phyloP scores from a whole-genome alignment of 2,797 vertebrate species.

The Arnoldichthys spilopterus region DNA sequence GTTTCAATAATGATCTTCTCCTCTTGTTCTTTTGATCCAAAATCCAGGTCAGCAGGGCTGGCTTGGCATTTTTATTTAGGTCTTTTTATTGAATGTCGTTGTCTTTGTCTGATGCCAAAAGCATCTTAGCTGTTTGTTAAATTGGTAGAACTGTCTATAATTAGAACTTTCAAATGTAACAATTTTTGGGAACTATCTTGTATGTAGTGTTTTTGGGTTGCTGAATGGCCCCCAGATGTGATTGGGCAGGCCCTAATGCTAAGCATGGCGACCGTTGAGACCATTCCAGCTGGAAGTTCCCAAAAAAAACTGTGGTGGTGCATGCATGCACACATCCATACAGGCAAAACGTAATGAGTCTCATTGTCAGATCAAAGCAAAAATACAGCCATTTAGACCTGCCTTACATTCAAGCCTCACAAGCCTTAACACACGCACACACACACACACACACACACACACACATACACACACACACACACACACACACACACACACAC shows the following conservation, averaged over 20 bases:
- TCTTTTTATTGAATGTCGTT: too few relatives aligned
- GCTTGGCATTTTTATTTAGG: too few relatives aligned
- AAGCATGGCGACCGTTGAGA: conserved; percentile 62
- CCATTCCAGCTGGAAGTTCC: conserved; percentile 53
- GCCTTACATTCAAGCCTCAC: conserved; percentile 75
- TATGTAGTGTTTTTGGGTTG: conserved; percentile 62
- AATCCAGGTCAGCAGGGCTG: too few relatives aligned
- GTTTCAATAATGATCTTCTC: too few relatives aligned
- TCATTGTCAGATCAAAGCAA: conserved; percentile 81
- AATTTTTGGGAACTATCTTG: neutral
- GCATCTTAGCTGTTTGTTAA: too few relatives aligned
- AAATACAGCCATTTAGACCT: conserved; percentile 83
- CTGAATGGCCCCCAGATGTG: conserved; percentile 80
- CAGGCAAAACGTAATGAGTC: conserved; percentile 78
- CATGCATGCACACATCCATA: conserved; percentile 62
- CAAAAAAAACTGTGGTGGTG: conserved; percentile 67
- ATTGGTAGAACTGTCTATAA: too few relatives aligned
- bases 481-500: conserved; percentile 61
- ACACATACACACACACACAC: conserved; percentile 54
- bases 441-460: conserved; percentile 44
- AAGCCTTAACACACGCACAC: conserved; percentile 3
- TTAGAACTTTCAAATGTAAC: too few relatives aligned
- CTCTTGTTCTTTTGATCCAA: too few relatives aligned
- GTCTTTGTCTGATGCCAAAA: too few relatives aligned
- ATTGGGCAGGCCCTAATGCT: conserved; percentile 60